Percentiles rank a stretch among this genome's conserved stretches.
Evolutionary conservation across 2,888 invertebrate species (phyloP).

Genomic region (Synergus laeviventris): DNA sequence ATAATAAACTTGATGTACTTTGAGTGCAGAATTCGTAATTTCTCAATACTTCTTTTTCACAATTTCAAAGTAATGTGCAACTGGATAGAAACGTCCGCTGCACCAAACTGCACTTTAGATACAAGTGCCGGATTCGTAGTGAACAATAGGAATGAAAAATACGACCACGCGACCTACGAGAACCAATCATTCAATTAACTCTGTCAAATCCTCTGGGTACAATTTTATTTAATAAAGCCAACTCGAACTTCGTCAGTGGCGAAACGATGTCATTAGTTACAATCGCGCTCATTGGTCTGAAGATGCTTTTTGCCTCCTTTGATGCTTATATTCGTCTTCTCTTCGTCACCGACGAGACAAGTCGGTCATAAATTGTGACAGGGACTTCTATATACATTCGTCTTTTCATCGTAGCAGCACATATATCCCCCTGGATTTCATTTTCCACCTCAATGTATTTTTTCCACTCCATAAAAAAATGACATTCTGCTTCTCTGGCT

Average conservation of each 20-base stretch:
- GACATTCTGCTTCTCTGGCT: neutral
- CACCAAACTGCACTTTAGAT: neutral
- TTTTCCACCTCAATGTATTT: slow-evolving; percentile 18
- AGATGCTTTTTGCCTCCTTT: slow-evolving; percentile 41
- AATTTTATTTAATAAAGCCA: slow-evolving; percentile 72
- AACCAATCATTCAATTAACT: slow-evolving; percentile 73
- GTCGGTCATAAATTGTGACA: slow-evolving; percentile 18
- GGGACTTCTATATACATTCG: neutral
- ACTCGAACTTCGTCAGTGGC: slow-evolving; percentile 52
- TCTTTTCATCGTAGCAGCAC: neutral
- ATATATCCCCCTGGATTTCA: slow-evolving; percentile 33
- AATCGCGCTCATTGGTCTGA: slow-evolving; percentile 34
- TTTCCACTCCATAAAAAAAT: slow-evolving; percentile 2
- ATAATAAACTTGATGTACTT: neutral
- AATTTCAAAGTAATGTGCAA: slow-evolving; percentile 1
- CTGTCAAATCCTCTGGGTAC: slow-evolving; percentile 68
- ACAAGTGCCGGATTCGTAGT: neutral
- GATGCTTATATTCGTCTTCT: slow-evolving; percentile 18
- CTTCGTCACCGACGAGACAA: slow-evolving; percentile 17
- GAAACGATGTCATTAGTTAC: slow-evolving; percentile 38
- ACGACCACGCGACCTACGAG: slow-evolving; percentile 44
- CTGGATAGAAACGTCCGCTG: neutral
- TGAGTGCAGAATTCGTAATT: neutral
- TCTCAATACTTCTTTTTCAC: neutral
- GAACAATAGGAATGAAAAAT: slow-evolving; percentile 23